Evolutionary conservation across 2,888 invertebrate species (phyloP), one percentile per base, ranked within the genome.

Genomic region (Charanyca ferruginea): DNA sequence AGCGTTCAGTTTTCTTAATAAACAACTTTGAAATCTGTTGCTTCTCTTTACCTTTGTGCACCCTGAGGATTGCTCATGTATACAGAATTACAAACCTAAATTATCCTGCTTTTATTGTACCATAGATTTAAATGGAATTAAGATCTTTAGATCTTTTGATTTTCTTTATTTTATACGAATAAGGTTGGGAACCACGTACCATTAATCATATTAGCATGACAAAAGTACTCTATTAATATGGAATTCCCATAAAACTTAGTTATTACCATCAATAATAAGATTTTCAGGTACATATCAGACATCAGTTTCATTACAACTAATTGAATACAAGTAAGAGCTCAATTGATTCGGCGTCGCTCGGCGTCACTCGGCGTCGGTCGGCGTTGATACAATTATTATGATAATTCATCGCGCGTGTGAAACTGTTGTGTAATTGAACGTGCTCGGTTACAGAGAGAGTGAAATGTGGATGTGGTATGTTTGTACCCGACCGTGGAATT

Each of bases 301-400:
- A 38, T 66, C 52, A 51, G 16, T 62, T 55, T n/a, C 20, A 38
- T 55, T 41, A 47, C 38, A 51, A 1, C 16, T 66, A 77, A 73
- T 83, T 66, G 47, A 77, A 73, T 71, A 66, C 57, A 75, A 73
- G 73, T 74, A 74, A 81, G 66, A 57, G 51, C 57, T 53, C 82
- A 80, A 83, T 83, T 81, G 82, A 69, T 73, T 75, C 77, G 67
- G 71, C 74, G 70, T 61, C 72, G 28, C 25, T 70, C 53, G 63
- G 79, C 83, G 76, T 71, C 60, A 35, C 64, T 72, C 79, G 69
- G 66, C 73, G 68, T 44, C 58, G 25, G 35, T 54, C 54, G 62
- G 79, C 83, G 80, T 74, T 83, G 81, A 83, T 87, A 85, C 85
- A 85, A 86, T 86, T 86, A 85, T 87, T 87, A 87, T 84, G 84